Percentiles rank a stretch among this genome's conserved stretches.
These are phyloP conservation scores for Drosophila fuyamai DNA, from an alignment of 1,140 invertebrate species.

Conservation along the genomic window DNA sequence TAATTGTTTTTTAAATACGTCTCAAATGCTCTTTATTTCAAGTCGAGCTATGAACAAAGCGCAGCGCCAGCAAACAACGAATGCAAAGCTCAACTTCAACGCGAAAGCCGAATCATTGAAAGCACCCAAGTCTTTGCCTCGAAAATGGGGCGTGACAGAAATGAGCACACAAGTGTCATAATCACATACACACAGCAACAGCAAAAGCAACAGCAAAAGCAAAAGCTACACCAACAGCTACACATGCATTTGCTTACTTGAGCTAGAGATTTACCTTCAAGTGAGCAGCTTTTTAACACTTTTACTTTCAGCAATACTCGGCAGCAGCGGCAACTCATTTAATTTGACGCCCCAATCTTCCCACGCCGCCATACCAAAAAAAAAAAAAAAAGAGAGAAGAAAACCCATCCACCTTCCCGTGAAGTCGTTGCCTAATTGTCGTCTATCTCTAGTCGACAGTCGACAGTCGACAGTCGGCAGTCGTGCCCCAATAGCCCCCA, in stretches of 20 bases:
- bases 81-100: slow-evolving; percentile 37
- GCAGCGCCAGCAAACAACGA: slow-evolving; percentile 34
- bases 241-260: slow-evolving; percentile 27
- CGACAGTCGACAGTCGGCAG: slow-evolving; percentile 17
- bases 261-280: slow-evolving; percentile 73
- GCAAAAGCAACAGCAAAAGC: neutral
- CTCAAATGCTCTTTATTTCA: slow-evolving; percentile 43
- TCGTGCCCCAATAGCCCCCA: neutral
- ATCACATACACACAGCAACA: slow-evolving; percentile 33
- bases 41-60: slow-evolving; percentile 65
- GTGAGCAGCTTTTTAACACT: slow-evolving; percentile 78
- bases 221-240: slow-evolving; percentile 3
- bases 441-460: slow-evolving; percentile 71
- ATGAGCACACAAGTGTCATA: slow-evolving; percentile 65
- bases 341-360: slow-evolving; percentile 60
- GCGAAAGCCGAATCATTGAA: slow-evolving; percentile 32
- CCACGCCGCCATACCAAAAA: neutral
- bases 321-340: slow-evolving; percentile 64
- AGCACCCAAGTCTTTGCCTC: slow-evolving; percentile 31
- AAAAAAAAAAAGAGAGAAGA: no score
- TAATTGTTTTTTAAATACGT: slow-evolving; percentile 81
- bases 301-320: slow-evolving; percentile 60
- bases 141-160: slow-evolving; percentile 68
- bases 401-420: slow-evolving; percentile 9
- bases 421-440: slow-evolving; percentile 63